A percentile compares a stretch with the other conserved stretches of the same genome.
Conservation (phyloP, 1,140 invertebrate genomes). For the Drosophila novamexicana region DNA sequence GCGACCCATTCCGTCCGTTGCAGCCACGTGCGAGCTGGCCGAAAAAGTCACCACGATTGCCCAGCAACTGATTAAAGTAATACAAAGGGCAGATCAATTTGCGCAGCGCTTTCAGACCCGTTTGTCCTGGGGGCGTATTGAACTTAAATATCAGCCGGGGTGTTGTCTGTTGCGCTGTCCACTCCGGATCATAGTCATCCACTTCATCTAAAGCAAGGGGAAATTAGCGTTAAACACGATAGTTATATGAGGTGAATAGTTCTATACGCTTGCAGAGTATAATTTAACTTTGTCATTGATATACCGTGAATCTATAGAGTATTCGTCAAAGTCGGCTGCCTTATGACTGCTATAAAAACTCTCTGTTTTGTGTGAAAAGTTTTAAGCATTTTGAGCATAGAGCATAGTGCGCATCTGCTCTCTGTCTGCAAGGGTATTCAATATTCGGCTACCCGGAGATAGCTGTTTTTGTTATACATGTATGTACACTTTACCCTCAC, state of each 20-base stretch:
- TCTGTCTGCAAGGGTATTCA: no score
- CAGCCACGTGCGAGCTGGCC: slow-evolving; percentile 35
- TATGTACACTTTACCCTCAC: slow-evolving; percentile 49
- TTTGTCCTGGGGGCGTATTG: slow-evolving; percentile 31
- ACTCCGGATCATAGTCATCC: slow-evolving; percentile 63
- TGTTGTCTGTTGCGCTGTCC: slow-evolving; percentile 45
- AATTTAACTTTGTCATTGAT: no score
- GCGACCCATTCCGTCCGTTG: slow-evolving; percentile 23
- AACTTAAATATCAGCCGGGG: slow-evolving; percentile 58
- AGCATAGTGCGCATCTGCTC: no score
- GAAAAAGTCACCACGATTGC: slow-evolving; percentile 57
- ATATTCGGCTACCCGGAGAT: neutral
- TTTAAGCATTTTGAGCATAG: no score
- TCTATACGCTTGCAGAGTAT: no score
- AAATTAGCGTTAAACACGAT: neutral
- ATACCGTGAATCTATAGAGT: no score
- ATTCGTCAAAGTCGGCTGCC: no score
- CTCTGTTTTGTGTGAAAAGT: no score
- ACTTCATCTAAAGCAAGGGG: slow-evolving; percentile 40
- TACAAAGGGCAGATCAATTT: slow-evolving; percentile 48
- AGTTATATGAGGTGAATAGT: neutral
- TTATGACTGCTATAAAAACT: no score
- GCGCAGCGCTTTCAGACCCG: slow-evolving; percentile 33
- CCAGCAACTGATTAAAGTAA: slow-evolving; percentile 65
- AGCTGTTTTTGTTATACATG: neutral